Evolutionary conservation across 2,797 vertebrate genomes (phyloP), one percentile per base, ranked within the genome.

Genomic region (Chloroceryle amazona): DNA sequence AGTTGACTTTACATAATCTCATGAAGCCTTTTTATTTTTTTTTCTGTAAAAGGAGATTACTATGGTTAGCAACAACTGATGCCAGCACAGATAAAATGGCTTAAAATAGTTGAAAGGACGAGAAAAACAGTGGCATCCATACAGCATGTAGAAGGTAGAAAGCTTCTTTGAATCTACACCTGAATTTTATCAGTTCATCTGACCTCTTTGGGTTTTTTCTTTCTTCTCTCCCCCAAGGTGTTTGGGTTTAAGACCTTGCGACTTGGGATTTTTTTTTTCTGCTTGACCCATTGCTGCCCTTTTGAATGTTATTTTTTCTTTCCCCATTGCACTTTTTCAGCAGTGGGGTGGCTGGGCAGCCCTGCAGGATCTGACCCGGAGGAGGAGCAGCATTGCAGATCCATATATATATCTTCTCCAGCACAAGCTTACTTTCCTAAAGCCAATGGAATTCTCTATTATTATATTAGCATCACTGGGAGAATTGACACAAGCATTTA

Each of bases 1-100:
- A 87, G 85, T 51, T 90, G 79, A 25, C 52, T 89, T 96, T 91
- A 96, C 61, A 91, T 96, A 94, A 96, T 88, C 92, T 81, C 68
- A 61, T 5, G 29, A 73, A 92, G 74, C 86, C 74, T 83, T 90
- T 96, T 91, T 15, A 76, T 95, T 25, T 49, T 49, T 49, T 95
- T 93, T 47, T 23, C 65, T 68, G 61, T 29, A 46, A 83, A 91
- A 91, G 85, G 85, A 88, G 94, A 96, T 96, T 95, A 93, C 87
- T 95, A 8, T 42, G 94, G 96, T 88, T 96, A 82, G 95, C 89
- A 91, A 67, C 91, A 92, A 90, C 63, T 92, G 91, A 94, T 21
- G 75, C 81, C 76, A 96, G 75, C 68, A 62, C 83, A 65, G 91
- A 83, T 88, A 84, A 91, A 93, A 86, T 28, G 54, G 33, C 83